Evolutionary conservation across 2,113 vertebrate species (phyloP).

Genomic region (Eretmochelys imbricata): DNA sequence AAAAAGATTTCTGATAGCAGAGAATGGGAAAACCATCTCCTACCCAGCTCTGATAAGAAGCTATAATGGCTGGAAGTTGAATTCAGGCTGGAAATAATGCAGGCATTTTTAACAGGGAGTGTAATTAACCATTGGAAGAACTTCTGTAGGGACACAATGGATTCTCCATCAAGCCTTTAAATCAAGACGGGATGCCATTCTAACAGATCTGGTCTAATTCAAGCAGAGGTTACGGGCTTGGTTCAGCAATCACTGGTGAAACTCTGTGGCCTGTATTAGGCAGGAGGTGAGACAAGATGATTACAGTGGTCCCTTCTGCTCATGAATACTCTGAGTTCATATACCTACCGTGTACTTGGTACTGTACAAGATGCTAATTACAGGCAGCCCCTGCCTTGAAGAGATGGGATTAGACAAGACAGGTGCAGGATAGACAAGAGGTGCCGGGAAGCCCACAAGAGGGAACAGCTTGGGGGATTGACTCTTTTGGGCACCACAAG

Average conservation of each 20-base stretch:
- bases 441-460: too few species aligned
- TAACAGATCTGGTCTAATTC: neutral
- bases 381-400: neutral
- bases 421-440: too few species aligned
- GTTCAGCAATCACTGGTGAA: neutral
- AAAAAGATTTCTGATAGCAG: neutral
- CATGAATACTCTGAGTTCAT: neutral
- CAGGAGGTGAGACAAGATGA: neutral
- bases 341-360: neutral
- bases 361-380: neutral
- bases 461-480: neutral
- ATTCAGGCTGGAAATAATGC: neutral
- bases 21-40: neutral
- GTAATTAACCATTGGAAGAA: neutral
- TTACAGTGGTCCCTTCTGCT: neutral
- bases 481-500: neutral
- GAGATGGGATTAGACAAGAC: neutral
- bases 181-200: neutral
- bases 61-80: neutral
- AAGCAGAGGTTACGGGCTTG: neutral
- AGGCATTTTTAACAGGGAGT: neutral
- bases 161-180: neutral
- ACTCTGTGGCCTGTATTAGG: neutral
- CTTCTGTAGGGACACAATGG: neutral
- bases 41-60: too few species aligned